Evolutionary conservation across 2,797 vertebrate genomes (phyloP).

Genomic region (Chrysocyon brachyurus): DNA sequence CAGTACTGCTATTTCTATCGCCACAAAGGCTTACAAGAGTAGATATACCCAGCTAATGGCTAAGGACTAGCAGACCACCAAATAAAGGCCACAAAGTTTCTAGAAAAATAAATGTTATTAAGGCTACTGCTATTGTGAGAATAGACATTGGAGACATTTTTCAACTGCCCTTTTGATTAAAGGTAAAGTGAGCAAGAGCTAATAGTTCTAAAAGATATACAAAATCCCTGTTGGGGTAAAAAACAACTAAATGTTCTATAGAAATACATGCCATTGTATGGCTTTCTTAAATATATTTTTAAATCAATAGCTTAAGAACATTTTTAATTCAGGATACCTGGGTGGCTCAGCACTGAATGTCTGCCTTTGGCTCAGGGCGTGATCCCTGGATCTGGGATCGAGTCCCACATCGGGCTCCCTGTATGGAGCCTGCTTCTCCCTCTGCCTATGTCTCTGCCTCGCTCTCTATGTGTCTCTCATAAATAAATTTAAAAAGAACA

Average conservation of each 20-base stretch:
- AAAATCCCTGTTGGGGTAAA: neutral
- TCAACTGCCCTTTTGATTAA: neutral
- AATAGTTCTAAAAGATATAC: neutral
- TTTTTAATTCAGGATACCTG: neutral
- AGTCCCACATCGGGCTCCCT: no score
- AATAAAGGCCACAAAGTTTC: neutral
- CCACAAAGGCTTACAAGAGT: neutral
- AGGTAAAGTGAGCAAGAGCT: neutral
- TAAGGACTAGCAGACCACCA: neutral
- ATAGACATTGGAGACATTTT: neutral
- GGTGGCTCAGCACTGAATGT: no score
- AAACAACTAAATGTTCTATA: neutral
- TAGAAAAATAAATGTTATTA: neutral
- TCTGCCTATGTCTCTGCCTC: no score
- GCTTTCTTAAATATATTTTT: slow-evolving; percentile 27
- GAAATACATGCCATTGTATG: neutral
- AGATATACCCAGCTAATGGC: neutral
- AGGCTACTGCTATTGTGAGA: neutral
- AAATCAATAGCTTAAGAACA: neutral
- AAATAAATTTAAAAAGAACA: neutral
- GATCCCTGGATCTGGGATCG: no score
- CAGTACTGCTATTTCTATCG: neutral
- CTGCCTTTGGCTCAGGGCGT: no score
- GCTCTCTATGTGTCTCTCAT: no score
- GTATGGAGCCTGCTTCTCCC: no score